Percentiles rank a stretch among this genome's conserved stretches.
Conservation (phyloP, 1,140 invertebrate species). For the Bombus polaris region DNA sequence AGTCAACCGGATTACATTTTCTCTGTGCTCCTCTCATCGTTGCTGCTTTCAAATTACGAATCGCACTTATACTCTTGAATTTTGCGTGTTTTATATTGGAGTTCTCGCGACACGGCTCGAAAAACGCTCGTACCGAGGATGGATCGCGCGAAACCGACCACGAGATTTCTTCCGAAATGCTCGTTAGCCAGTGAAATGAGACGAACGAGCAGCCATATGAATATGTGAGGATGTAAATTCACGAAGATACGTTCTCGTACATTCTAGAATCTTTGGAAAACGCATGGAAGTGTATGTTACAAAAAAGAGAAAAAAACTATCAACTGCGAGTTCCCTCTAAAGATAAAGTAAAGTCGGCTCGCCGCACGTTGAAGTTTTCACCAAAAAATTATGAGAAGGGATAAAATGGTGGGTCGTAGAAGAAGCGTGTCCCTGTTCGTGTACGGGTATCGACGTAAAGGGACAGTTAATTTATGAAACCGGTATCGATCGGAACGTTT, state of each 20-base stretch:
- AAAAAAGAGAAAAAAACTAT: background rate
- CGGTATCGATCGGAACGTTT: conserved; percentile 59
- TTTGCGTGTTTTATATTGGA: background rate
- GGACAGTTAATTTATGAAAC: conserved; percentile 64
- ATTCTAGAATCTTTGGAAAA: background rate
- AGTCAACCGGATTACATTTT: conserved; percentile 52
- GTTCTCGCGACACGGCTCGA: background rate
- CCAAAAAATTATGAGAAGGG: background rate
- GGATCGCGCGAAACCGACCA: background rate
- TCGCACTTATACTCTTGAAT: conserved; percentile 24
- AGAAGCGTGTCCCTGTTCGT: background rate
- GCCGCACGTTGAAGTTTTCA: background rate
- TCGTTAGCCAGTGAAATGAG: conserved; percentile 9
- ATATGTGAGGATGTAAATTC: background rate
- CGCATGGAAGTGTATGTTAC: background rate
- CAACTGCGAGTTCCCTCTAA: too few relatives aligned
- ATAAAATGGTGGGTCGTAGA: background rate
- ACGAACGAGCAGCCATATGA: background rate
- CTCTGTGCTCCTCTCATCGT: conserved; percentile 1
- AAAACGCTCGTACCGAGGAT: background rate
- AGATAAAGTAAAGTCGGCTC: background rate
- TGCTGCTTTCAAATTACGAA: conserved; percentile 51
- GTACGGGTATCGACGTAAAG: conserved; percentile 20
- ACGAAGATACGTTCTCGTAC: too few relatives aligned
- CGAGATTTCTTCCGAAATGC: background rate